Conservation (phyloP, 2,797 vertebrate genomes). For the Tadarida brasiliensis region DNA sequence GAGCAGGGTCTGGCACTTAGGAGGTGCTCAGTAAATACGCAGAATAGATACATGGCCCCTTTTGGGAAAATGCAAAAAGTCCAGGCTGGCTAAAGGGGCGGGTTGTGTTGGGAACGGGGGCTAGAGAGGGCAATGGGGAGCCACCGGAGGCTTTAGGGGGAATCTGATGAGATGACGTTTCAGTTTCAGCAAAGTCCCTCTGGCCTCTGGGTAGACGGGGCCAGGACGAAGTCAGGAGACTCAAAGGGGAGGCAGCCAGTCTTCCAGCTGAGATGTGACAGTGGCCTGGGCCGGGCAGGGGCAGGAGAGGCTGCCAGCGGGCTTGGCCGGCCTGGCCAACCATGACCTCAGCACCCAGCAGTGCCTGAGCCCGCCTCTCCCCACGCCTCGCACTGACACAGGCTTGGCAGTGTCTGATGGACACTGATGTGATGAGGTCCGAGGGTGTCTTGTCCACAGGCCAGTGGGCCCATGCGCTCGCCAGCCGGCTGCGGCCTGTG, state of each 20-base stretch:
- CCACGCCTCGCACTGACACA: fast-evolving
- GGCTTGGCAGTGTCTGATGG: neutral
- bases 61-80: neutral
- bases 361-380: fast-evolving
- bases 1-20: neutral
- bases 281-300: neutral
- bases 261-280: neutral
- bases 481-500: neutral
- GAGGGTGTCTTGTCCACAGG: neutral
- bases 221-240: neutral
- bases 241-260: neutral
- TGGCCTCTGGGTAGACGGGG: fast-evolving
- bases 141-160: neutral
- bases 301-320: neutral
- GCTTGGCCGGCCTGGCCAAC: neutral
- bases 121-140: fast-evolving
- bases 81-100: neutral
- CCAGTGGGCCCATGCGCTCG: fast-evolving
- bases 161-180: fast-evolving
- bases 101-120: neutral
- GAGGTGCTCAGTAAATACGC: neutral
- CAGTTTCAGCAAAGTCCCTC: neutral
- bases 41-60: neutral
- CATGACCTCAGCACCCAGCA: neutral
- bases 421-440: neutral